phyloP scores from a whole-genome alignment of 2,113 vertebrate species.

The Procavia capensis region DNA sequence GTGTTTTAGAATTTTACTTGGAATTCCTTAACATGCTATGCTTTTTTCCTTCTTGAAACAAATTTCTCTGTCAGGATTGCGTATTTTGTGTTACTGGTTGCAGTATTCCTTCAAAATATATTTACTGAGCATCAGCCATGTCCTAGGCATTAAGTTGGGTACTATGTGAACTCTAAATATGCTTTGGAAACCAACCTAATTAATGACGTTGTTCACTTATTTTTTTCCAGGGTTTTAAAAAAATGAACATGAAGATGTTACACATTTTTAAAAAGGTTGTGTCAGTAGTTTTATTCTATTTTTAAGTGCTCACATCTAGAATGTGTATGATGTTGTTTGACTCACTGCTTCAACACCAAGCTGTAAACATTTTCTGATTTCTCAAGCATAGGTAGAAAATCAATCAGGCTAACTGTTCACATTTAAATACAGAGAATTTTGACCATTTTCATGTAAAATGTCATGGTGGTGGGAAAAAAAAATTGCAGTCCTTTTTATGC shows the following conservation, averaged over 20 bases:
- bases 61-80: neutral
- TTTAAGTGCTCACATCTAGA: conserved; percentile 39
- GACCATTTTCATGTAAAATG: conserved; percentile 1
- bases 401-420: conserved; percentile 24
- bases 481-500: conserved; percentile 11
- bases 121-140: neutral
- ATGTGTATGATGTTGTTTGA: neutral
- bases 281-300: neutral
- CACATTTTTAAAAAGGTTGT: neutral
- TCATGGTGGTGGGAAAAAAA: conserved; percentile 15
- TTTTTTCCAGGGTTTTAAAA: neutral
- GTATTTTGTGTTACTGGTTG: neutral
- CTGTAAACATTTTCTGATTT: conserved; percentile 26
- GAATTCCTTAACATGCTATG: neutral
- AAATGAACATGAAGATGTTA: neutral
- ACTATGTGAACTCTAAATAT: neutral
- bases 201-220: neutral
- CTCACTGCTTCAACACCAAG: conserved; percentile 20
- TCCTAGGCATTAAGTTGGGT: neutral
- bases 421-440: conserved; percentile 50
- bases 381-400: conserved; percentile 1
- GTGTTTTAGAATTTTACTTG: neutral
- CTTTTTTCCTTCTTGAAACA: conserved; percentile 32
- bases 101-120: conserved; percentile 15
- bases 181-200: conserved; percentile 32